A percentile compares a stretch with the other conserved stretches of the same genome.
Evolutionary conservation across 2,113 vertebrate species (phyloP).

Genomic region (Vulpes ferrilata): DNA sequence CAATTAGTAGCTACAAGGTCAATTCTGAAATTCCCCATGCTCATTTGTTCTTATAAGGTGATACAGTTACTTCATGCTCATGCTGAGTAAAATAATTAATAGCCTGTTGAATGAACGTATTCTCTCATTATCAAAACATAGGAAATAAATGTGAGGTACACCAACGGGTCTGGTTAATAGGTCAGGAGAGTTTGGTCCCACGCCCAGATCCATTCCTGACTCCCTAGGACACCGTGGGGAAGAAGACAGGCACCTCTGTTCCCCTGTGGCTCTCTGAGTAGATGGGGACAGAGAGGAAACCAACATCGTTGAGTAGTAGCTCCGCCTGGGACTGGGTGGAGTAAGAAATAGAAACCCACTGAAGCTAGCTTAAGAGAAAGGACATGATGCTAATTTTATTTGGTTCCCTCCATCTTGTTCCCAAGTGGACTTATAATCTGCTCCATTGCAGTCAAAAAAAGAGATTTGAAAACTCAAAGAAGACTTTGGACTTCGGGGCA

Average conservation of each 20-base stretch:
- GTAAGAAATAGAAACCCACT: neutral
- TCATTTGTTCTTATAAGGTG: neutral
- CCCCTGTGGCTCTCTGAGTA: accelerated
- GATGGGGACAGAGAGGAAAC: neutral
- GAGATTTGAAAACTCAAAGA: neutral
- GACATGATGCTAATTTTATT: neutral
- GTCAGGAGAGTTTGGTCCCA: neutral
- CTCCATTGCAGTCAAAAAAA: neutral
- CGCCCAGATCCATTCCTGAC: neutral
- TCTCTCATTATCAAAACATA: constrained; percentile 33
- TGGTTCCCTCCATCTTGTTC: neutral
- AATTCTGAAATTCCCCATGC: neutral
- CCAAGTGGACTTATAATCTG: no score
- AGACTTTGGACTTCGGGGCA: neutral
- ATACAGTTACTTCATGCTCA: neutral
- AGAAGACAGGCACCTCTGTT: accelerated
- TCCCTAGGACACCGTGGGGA: neutral
- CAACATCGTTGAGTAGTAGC: neutral
- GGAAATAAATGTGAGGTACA: neutral
- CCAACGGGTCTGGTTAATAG: neutral
- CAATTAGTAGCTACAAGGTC: neutral
- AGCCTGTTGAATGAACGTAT: neutral
- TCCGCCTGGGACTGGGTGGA: neutral
- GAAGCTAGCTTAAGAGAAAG: neutral
- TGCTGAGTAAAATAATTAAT: constrained; percentile 58